These are phyloP conservation scores for Enteromius argenteus DNA, from an alignment of 2,797 vertebrate species.

Conservation along the genomic window DNA sequence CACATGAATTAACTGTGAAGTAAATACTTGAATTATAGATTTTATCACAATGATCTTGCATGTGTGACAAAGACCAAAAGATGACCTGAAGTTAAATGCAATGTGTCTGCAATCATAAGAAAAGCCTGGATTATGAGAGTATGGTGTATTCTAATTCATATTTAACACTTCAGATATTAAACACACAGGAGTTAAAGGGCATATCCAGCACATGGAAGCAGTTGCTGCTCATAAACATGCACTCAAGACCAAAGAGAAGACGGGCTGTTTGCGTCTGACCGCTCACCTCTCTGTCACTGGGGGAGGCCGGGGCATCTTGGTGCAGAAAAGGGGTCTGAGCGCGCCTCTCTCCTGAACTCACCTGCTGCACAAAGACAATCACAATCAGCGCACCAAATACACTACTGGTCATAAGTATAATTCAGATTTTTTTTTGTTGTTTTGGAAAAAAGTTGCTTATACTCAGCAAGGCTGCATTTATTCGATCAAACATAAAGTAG, in stretches of 20 bases:
- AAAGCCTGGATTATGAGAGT: neutral
- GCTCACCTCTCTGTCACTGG: conserved; percentile 89
- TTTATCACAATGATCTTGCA: neutral
- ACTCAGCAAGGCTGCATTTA: neutral
- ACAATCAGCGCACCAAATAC: neutral
- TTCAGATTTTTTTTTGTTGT: neutral
- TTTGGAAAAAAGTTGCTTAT: neutral
- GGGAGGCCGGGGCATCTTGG: conserved; percentile 79
- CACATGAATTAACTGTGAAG: neutral
- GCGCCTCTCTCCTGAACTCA: conserved; percentile 73
- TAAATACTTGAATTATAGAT: neutral
- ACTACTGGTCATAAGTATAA: neutral
- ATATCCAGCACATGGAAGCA: conserved; percentile 23
- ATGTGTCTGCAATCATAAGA: neutral
- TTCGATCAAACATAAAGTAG: neutral
- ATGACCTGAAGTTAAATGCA: neutral
- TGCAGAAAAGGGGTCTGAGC: conserved; percentile 78
- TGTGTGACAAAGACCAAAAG: neutral
- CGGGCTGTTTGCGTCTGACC: fast-evolving
- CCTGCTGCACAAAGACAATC: conserved; percentile 71
- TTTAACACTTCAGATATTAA: neutral
- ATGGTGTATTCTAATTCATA: neutral
- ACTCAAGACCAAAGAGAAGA: neutral
- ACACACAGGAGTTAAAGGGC: neutral
- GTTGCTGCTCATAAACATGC: conserved; percentile 45